Conservation (phyloP, 2,113 vertebrate species). For the human (Homo sapiens) region DNA sequence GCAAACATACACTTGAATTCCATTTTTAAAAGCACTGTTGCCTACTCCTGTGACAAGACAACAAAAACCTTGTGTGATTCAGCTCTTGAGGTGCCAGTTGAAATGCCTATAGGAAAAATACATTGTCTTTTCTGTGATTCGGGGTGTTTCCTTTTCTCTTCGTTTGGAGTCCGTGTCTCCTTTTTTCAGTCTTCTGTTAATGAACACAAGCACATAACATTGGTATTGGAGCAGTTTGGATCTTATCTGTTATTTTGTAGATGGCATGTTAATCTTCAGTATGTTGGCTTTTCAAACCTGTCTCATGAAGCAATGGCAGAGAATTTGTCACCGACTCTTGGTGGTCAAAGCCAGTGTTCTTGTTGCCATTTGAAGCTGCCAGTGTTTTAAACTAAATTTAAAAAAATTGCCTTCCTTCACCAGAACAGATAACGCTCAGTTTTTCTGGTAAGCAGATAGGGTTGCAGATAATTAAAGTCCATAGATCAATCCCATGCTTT, state of each 20-base stretch:
- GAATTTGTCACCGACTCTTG: background rate
- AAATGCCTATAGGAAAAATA: background rate
- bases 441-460: background rate
- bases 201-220: background rate
- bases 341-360: background rate
- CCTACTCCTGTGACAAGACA: background rate
- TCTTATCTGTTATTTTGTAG: background rate
- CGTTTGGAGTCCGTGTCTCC: background rate
- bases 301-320: background rate
- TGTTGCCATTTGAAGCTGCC: background rate
- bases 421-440: background rate
- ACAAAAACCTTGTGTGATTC: background rate
- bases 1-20: background rate
- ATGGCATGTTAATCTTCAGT: background rate
- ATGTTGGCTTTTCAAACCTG: background rate
- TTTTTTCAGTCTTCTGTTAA: background rate
- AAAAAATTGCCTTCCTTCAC: background rate
- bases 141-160: background rate
- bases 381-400: background rate
- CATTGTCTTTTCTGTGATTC: background rate
- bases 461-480: constrained; percentile 5
- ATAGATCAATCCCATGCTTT: background rate
- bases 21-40: background rate
- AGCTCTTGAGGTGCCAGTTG: background rate
- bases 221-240: background rate